phyloP scores from a whole-genome alignment of 2,888 invertebrate genomes.

The Daptonema setosum region DNA sequence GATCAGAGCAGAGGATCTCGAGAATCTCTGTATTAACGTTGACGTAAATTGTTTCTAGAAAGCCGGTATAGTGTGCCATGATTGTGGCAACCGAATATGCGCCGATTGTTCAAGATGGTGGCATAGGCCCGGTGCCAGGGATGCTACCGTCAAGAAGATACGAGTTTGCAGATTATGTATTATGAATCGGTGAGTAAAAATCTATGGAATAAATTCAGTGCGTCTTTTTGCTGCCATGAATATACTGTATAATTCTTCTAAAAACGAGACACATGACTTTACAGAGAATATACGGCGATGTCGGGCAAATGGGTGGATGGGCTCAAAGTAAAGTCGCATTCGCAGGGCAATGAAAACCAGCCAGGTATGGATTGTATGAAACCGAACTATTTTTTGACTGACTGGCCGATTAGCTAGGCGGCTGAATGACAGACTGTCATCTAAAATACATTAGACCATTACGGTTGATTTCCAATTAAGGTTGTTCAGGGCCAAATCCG shows the following conservation, averaged over 20 bases:
- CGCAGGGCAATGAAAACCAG: too few relatives aligned
- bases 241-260: background rate
- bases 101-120: background rate
- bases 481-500: background rate
- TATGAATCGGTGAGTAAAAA: background rate
- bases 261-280: background rate
- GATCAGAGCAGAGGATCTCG: too few relatives aligned
- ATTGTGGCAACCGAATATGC: background rate
- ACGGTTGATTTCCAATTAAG: background rate
- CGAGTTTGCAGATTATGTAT: background rate
- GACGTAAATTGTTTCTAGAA: background rate
- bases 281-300: background rate
- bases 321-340: too few relatives aligned
- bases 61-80: background rate
- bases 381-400: too few relatives aligned
- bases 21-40: too few relatives aligned
- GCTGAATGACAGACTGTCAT: too few relatives aligned
- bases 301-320: background rate
- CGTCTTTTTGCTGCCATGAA: background rate
- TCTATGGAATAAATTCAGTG: background rate
- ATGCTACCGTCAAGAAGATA: background rate
- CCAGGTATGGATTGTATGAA: too few relatives aligned
- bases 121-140: background rate
- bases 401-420: too few relatives aligned
- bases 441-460: too few relatives aligned